phyloP scores from a whole-genome alignment of 2,888 invertebrate species.

The Synanthedon vespiformis region DNA sequence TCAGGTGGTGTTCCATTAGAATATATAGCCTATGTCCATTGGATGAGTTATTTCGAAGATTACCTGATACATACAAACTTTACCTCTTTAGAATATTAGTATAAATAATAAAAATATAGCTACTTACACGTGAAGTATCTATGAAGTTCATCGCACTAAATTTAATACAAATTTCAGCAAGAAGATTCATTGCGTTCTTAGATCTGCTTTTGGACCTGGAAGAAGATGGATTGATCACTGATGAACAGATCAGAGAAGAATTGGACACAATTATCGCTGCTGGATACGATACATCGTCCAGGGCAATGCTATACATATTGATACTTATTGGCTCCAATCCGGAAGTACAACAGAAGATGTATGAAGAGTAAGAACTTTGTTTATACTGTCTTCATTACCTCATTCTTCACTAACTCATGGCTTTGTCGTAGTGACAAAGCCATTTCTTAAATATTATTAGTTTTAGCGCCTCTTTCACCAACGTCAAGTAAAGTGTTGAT shows the following conservation, averaged over 20 bases:
- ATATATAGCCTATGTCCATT: no score
- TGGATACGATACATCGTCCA: constrained; percentile 44
- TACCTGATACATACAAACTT: no score
- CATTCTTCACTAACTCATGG: background rate
- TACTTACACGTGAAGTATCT: no score
- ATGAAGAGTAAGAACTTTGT: constrained; percentile 19
- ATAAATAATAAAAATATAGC: no score
- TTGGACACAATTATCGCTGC: constrained; percentile 57
- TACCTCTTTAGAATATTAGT: no score
- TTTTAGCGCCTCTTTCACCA: no score
- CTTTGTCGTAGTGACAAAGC: no score
- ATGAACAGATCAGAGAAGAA: constrained; percentile 48
- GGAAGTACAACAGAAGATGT: constrained; percentile 28
- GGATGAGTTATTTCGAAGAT: no score
- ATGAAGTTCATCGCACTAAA: no score
- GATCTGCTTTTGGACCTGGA: constrained; percentile 44
- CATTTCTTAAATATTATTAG: no score
- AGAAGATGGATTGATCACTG: constrained; percentile 30
- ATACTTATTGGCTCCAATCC: constrained; percentile 33
- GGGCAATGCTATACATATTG: constrained; percentile 27
- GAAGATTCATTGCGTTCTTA: constrained; percentile 37
- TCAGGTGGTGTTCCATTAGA: no score
- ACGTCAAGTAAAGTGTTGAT: no score
- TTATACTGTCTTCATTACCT: constrained; percentile 3
- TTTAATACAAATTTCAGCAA: background rate